Evolutionary conservation across 2,888 invertebrate genomes (phyloP).

Genomic region (Cosmopolites sordidus): DNA sequence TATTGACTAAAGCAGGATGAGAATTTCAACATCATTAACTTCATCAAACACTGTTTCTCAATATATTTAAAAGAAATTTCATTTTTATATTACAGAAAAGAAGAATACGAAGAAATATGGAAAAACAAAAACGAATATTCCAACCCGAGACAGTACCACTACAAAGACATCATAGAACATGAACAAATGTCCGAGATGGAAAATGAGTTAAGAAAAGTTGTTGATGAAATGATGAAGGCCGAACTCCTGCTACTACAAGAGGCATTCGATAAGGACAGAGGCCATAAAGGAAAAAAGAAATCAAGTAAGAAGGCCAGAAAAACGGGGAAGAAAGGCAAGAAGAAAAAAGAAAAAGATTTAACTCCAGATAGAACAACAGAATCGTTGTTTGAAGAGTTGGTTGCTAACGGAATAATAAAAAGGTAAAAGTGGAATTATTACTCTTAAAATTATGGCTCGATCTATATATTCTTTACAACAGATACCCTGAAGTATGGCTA

Average conservation of each 20-base stretch:
- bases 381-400: constrained; percentile 87
- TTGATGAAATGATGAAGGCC: constrained; percentile 73
- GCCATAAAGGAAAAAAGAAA: constrained; percentile 74
- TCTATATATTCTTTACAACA: constrained; percentile 28
- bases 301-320: constrained; percentile 72
- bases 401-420: constrained; percentile 85
- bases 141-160: constrained; percentile 72
- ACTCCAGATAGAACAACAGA: constrained; percentile 88
- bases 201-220: constrained; percentile 72
- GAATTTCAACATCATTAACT: too few relatives aligned
- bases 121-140: constrained; percentile 69
- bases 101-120: constrained; percentile 82
- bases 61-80: too few relatives aligned
- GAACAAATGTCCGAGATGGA: constrained; percentile 82
- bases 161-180: constrained; percentile 76
- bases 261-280: constrained; percentile 68
- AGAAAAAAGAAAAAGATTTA: constrained; percentile 91
- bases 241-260: constrained; percentile 67
- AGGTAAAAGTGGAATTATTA: too few relatives aligned
- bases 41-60: too few relatives aligned
- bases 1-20: too few relatives aligned
- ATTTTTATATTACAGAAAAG: too few relatives aligned
- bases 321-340: constrained; percentile 84
- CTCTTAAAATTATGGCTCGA: too few relatives aligned
- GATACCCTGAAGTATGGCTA: constrained; percentile 43